Evolutionary conservation across 2,113 vertebrate species (phyloP), one percentile per base, ranked within the genome.

Genomic region (Odobenus rosmarus): DNA sequence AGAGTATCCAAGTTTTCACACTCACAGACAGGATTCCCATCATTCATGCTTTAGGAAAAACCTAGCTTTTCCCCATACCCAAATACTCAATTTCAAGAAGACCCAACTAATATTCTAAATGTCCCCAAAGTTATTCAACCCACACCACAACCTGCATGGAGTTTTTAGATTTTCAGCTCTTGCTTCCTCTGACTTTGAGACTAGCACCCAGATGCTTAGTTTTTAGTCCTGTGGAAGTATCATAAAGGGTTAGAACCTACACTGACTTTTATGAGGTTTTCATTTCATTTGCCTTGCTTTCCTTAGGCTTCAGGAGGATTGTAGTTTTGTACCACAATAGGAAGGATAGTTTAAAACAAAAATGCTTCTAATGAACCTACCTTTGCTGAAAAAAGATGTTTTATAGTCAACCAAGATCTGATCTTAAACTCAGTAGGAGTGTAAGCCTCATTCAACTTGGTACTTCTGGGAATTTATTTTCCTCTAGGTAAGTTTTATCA

Each of bases 401-500:
- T 92, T n/a, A 51, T 69, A 62, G 90, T 90, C 81, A 93, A 71
- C 33, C 36, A 51, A 92, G 46, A 82, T 69, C 85, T 2, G 31
- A 93, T 82, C 42, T 81, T 94, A 67, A 96, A 61, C 57, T 31
- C 28, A 16, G 24, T 77, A 67, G 4, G 77, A 90, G n/a, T 59
- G 31, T 51, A 96, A 69, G 33, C 24, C 95, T 86, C 92, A 84
- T 82, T 92, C n/a, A 94, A 42, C 31, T 67, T 82, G 31, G 23
- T 57, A 57, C 10, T 71, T 76, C 8, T 71, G 23, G 5, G 49
- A 39, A 90, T 91, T 94, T 91, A 88, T 85, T 92, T 82, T 84
- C 39, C 49, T 97, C 53, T n/a, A 53, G 12, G 11, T 81, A 76
- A 90, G 72, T 97, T 57, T 62, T 90, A 86, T 94, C 69, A 64